Base-by-base conservation (phyloP, 2,797 vertebrate species). In the Hafferia zeledoni region DNA sequence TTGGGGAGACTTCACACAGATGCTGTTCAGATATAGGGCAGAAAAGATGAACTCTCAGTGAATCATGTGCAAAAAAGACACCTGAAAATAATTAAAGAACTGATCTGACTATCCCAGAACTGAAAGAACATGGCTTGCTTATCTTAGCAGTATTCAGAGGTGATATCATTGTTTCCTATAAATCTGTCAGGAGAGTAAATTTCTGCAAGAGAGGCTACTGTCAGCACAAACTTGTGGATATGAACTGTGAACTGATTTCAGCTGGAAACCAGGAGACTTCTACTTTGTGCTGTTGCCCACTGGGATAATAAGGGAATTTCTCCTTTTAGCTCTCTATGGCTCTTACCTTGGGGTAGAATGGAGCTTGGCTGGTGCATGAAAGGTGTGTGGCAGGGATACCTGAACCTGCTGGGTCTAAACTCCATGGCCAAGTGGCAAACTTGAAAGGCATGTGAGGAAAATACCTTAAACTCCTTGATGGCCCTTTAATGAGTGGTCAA, bases 131-230 rank as follows among this genome's bases (percentile, higher is more conserved):
- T 65, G 67, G 56, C 63, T 94, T 94, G 94, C 92, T 96, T 96
- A 94, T 83, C 92, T 39, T 65, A 76, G 90, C 86, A 92, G 71
- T 76, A 94, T 89, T 90, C 59, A 61, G 63, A 84, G 74, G 74
- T 84, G 86, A 84, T 89, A 86, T 90, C 72, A 92, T 72, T 84
- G 43, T 52, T 92, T 84, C 89, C 77, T 69, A 59, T 95, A 93
- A 95, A 94, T 93, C 83, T 87, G 55, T 82, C 25, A 50, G 63
- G 25, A 79, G 55, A 72, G 64, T 78, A 69, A 76, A 92, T 81
- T 90, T 94, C 81, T 79, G 74, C 78, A 76, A n/a, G 47, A 28
- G 84, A 91, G 53, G 25, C 49, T 89, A 43, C 50, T 71, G 77
- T 83, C 88, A 86, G 92, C 88, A 91, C 46, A 78, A 68, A 78